These are phyloP conservation scores for Suillia variegata DNA, from an alignment of 2,888 invertebrate species.

Conservation along the genomic window DNA sequence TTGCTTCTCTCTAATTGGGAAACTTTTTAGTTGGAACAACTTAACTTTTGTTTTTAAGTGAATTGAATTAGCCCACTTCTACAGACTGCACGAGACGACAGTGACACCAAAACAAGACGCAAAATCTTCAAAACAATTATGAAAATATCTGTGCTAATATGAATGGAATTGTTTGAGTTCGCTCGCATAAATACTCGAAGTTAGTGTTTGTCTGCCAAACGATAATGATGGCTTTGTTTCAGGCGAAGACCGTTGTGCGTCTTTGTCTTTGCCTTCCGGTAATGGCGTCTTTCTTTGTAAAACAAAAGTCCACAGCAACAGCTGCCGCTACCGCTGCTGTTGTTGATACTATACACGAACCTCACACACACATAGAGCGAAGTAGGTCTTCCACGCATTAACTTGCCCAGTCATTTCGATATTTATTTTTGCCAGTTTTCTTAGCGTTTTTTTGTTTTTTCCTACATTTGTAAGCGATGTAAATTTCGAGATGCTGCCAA, in stretches of 20 bases:
- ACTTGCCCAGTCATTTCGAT: no score
- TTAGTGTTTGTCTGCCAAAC: conserved; percentile 39
- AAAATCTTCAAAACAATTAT: conserved; percentile 4
- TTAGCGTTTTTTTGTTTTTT: neutral
- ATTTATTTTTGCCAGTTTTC: neutral
- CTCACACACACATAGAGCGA: no score
- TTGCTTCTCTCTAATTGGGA: no score
- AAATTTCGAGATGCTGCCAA: neutral
- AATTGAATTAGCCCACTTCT: conserved; percentile 47
- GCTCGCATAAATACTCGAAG: conserved; percentile 2
- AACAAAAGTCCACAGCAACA: neutral
- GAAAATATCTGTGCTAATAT: conserved; percentile 25
- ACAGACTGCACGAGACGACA: conserved; percentile 12
- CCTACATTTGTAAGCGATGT: neutral
- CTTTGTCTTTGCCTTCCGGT: neutral
- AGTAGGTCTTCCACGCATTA: conserved; percentile 2
- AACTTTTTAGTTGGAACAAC: no score
- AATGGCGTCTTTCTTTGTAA: neutral
- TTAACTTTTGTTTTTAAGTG: no score
- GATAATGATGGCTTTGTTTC: conserved; percentile 32
- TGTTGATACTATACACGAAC: no score
- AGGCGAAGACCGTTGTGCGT: neutral
- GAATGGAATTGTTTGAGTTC: conserved; percentile 31
- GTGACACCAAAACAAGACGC: neutral
- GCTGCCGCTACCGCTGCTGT: neutral